phyloP scores from a whole-genome alignment of 2,113 vertebrate species.

The Delphinus delphis region DNA sequence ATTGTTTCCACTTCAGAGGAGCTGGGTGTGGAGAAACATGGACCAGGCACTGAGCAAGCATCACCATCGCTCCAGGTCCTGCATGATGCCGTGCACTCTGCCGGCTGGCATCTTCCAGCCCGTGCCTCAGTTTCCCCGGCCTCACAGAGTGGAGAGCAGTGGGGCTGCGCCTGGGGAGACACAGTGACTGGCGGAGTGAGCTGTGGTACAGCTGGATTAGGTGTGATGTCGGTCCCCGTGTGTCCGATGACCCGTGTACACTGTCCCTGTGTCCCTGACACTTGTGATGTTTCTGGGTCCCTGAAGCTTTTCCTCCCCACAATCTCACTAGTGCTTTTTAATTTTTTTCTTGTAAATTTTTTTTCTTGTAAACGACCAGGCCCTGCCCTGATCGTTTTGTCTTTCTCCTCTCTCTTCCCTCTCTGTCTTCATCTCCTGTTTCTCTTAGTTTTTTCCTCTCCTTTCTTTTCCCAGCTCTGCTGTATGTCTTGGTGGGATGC shows the following conservation, averaged over 20 bases:
- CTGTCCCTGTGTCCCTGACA: rapidly evolving
- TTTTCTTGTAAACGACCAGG: no score
- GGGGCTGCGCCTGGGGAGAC: not conserved
- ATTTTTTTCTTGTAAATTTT: not conserved
- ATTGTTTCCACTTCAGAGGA: not conserved
- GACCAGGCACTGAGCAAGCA: not conserved
- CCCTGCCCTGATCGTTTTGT: no score
- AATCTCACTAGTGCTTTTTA: not conserved
- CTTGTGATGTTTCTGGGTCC: not conserved
- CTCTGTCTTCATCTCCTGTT: no score
- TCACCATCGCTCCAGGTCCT: rapidly evolving
- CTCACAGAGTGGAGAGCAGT: not conserved
- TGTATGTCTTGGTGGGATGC: not conserved
- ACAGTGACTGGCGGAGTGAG: rapidly evolving
- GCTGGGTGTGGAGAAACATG: rapidly evolving
- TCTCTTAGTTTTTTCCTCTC: not conserved
- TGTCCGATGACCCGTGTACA: rapidly evolving
- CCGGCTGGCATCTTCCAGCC: not conserved
- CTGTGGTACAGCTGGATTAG: rapidly evolving
- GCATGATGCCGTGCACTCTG: rapidly evolving
- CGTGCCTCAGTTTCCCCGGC: not conserved
- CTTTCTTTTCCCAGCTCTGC: not conserved
- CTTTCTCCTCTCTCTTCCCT: not conserved
- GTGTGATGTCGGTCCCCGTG: no score
- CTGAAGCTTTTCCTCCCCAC: not conserved